Percentiles rank a stretch among this genome's conserved stretches.
These are phyloP conservation scores for Turdus rufiventris DNA, from an alignment of 2,113 vertebrate genomes.

Conservation along the genomic window DNA sequence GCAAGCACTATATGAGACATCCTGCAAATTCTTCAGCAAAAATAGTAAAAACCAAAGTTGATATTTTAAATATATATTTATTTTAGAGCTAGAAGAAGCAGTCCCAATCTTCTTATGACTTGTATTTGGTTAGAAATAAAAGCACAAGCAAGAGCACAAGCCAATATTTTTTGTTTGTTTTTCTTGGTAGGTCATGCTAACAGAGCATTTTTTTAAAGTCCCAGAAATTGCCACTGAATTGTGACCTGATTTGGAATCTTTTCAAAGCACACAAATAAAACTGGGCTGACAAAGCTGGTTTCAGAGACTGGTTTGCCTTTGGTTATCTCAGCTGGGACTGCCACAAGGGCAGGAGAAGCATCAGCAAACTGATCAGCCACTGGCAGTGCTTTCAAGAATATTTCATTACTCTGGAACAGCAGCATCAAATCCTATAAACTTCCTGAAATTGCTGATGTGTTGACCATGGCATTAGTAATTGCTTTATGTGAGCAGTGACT, in stretches of 20 bases:
- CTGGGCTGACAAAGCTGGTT: background rate
- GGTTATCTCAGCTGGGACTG: background rate
- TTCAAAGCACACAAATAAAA: conserved; percentile 13
- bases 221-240: background rate
- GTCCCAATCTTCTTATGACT: background rate
- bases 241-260: conserved; percentile 12
- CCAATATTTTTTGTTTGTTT: background rate
- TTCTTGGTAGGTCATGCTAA: background rate
- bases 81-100: background rate
- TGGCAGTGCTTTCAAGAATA: background rate
- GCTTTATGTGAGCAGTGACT: background rate
- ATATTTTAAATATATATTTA: background rate
- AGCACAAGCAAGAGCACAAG: background rate
- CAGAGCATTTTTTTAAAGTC: background rate
- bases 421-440: background rate
- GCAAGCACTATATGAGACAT: background rate
- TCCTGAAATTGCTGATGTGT: background rate
- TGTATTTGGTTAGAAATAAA: background rate
- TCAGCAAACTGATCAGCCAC: background rate
- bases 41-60: background rate
- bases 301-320: background rate
- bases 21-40: background rate
- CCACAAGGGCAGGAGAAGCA: background rate
- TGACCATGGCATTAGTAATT: background rate
- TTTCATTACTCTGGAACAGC: background rate